These are phyloP conservation scores for Micropoecilia bifurca DNA, from an alignment of 2,797 vertebrate species.

Conservation along the genomic window DNA sequence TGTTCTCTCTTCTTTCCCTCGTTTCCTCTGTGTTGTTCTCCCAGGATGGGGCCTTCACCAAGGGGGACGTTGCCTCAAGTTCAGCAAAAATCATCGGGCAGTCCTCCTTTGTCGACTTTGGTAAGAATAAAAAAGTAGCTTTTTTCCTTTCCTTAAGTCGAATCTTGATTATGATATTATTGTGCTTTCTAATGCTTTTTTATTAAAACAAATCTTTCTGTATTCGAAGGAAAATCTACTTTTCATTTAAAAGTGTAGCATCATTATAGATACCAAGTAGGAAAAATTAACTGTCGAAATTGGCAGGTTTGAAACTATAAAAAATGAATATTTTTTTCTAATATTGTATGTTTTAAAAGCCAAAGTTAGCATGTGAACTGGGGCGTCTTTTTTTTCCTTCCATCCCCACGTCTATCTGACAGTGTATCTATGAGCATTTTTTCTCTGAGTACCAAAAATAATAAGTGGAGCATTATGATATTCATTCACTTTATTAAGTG, in stretches of 20 bases:
- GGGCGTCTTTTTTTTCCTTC: background rate
- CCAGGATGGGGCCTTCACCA: constrained; percentile 91
- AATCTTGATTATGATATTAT: background rate
- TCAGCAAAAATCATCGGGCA: constrained; percentile 83
- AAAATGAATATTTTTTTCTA: background rate
- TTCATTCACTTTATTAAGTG: background rate
- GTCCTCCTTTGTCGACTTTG: constrained; percentile 94
- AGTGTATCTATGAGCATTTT: background rate
- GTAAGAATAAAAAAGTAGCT: constrained; percentile 76
- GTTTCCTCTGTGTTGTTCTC: background rate
- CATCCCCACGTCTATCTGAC: background rate
- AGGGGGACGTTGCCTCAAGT: constrained; percentile 13
- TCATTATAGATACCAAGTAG: background rate
- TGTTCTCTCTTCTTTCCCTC: background rate
- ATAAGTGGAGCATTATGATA: background rate
- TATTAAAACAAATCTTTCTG: background rate
- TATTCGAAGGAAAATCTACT: background rate
- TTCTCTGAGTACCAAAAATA: background rate
- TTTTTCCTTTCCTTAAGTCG: background rate
- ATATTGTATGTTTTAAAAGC: background rate
- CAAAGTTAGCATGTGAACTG: background rate
- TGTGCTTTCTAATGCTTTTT: background rate
- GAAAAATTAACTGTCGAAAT: background rate
- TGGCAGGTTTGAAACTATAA: background rate
- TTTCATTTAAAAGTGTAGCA: background rate